A percentile compares a stretch with the other conserved stretches of the same genome.
phyloP scores from a whole-genome alignment of 1,140 invertebrate genomes.

The Drosophila nigromelanica region DNA sequence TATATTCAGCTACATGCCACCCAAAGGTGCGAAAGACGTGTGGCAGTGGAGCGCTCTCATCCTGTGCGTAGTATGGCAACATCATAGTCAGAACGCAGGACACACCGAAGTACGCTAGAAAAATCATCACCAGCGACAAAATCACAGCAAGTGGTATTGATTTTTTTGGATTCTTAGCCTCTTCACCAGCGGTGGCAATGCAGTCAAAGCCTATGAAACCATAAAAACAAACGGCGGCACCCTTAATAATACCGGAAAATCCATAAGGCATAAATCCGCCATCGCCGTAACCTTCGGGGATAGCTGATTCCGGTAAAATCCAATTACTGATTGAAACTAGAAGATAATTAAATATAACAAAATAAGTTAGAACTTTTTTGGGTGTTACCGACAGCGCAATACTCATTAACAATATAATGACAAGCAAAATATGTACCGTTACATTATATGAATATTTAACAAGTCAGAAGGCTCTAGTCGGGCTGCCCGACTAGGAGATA shows the following conservation, averaged over 20 bases:
- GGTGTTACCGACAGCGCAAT: too few relatives aligned
- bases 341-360: neutral
- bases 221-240: conserved; percentile 95
- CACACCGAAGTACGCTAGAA: conserved; percentile 94
- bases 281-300: conserved; percentile 86
- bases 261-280: conserved; percentile 94
- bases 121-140: conserved; percentile 91
- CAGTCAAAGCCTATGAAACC: conserved; percentile 96
- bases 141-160: conserved; percentile 95
- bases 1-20: conserved; percentile 89
- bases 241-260: conserved; percentile 90
- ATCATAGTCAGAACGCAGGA: conserved; percentile 94
- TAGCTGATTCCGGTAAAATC: conserved; percentile 86
- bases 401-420: too few relatives aligned
- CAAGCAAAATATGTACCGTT: too few relatives aligned
- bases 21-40: conserved; percentile 88
- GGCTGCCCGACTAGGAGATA: too few relatives aligned
- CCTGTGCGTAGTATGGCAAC: conserved; percentile 93
- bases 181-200: conserved; percentile 93
- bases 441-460: too few relatives aligned
- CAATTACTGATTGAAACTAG: conserved; percentile 86
- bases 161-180: conserved; percentile 94
- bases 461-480: too few relatives aligned
- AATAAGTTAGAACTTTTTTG: too few relatives aligned
- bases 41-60: conserved; percentile 89